Evolutionary conservation across 2,113 vertebrate species (phyloP), one percentile per base, ranked within the genome.

Genomic region (Hiodon alosoides): DNA sequence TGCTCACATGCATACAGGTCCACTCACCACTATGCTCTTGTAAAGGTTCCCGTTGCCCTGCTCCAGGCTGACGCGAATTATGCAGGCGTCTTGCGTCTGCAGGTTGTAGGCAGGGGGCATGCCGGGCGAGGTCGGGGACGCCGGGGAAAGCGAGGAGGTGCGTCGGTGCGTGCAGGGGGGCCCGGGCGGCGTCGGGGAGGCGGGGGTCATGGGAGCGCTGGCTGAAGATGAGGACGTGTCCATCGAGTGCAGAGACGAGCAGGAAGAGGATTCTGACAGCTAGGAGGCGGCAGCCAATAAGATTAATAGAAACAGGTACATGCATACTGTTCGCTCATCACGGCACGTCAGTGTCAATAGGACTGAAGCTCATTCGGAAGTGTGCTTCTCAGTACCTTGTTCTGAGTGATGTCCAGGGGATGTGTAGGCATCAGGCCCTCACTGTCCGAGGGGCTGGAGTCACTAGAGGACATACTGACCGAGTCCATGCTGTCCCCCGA

Each of bases 401-500:
- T 94, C 7, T 88, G 90, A 57, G 90, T 81, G 55, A 90, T 82
- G 3, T 94, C 91, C 0, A 90, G 88, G 4, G 84, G 81, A 82
- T 89, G 91, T 3, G 86, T 75, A 0, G 91, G 69, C 2, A 88
- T 85, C 60, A 87, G 75, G 60, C 87, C 88, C 66, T 98, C 95
- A 0, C 80, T 80, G 83, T 98, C 95, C 0, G 93, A 95, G 2
- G 93, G 94, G 80, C 90, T 92, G 0, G 94, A 93, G 81, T 98
- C 96, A 1, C 89, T 95, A 2, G 96, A 97, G 0, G 95, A 96
- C 81, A 98, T 92, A 0, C 95, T 98, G 87, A 94, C 94, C 0
- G 95, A 97, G 84, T 98, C 94, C 76, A 95, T 94, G 91, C 95
- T 98, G 9, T 98, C 96, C 6, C 93, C 93, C 0, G 94, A 95